phyloP scores from a whole-genome alignment of 2,113 vertebrate genomes.

The Mohoua ochrocephala region DNA sequence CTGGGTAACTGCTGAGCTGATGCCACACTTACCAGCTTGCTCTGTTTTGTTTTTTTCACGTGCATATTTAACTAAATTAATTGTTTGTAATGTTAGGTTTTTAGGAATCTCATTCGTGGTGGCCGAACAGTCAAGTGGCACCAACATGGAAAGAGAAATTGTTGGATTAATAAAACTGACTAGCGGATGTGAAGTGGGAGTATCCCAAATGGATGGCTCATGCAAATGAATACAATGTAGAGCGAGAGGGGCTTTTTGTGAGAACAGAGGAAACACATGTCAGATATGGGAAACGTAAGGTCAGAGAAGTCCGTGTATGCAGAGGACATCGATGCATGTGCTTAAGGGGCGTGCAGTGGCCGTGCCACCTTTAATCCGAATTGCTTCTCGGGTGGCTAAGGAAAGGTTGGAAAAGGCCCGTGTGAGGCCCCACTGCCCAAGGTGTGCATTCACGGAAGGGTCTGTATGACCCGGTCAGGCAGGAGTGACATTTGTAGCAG shows the following conservation, averaged over 20 bases:
- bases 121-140: background rate
- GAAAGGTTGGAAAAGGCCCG: background rate
- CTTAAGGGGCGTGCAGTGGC: background rate
- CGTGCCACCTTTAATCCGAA: background rate
- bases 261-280: background rate
- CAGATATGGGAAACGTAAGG: background rate
- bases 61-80: background rate
- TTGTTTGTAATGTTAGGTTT: background rate
- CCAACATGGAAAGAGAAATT: background rate
- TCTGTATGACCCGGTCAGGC: background rate
- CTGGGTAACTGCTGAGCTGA: background rate
- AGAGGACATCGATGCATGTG: background rate
- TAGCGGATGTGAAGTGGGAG: background rate
- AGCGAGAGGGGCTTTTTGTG: background rate
- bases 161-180: background rate
- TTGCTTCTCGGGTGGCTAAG: background rate
- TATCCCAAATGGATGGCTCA: background rate
- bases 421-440: background rate
- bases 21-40: background rate
- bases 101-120: background rate
- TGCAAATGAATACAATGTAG: background rate
- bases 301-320: background rate
- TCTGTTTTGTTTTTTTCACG: background rate
- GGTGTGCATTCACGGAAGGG: accelerated
- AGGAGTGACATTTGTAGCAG: background rate